Conservation (phyloP, 2,888 invertebrate species). For the Aphodius granarius region DNA sequence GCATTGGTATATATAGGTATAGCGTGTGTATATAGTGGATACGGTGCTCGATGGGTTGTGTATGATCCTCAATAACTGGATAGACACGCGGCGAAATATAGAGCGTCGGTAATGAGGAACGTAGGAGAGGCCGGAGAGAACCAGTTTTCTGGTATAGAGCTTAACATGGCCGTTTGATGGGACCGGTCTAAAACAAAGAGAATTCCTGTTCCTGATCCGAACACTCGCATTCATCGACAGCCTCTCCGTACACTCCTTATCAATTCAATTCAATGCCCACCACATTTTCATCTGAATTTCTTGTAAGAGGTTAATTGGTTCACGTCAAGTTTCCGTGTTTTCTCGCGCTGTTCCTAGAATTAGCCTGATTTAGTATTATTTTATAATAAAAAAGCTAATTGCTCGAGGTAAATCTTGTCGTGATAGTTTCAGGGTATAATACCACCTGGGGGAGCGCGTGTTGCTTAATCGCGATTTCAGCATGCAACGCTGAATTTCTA, state of each 20-base stretch:
- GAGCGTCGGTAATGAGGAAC: slow-evolving; percentile 3
- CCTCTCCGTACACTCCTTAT: slow-evolving; percentile 17
- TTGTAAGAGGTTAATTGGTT: background rate
- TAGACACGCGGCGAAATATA: background rate
- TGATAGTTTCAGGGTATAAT: background rate
- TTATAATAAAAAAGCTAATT: background rate
- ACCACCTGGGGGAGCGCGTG: background rate
- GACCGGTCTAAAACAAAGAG: slow-evolving; percentile 48
- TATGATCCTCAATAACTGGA: background rate
- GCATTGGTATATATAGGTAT: slow-evolving; percentile 37
- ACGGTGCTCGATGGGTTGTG: slow-evolving; percentile 14
- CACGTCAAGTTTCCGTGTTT: background rate
- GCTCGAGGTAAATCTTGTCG: background rate
- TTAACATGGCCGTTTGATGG: slow-evolving; percentile 45
- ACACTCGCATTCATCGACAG: background rate
- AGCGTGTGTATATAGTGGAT: slow-evolving; percentile 8
- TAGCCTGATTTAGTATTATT: background rate
- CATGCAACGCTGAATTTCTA: background rate
- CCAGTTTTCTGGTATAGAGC: slow-evolving; percentile 45
- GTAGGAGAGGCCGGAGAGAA: slow-evolving; percentile 34
- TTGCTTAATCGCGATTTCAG: background rate
- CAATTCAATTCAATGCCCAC: background rate
- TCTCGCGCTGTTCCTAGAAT: background rate
- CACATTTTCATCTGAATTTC: background rate
- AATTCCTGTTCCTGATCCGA: slow-evolving; percentile 26